phyloP scores from a whole-genome alignment of 2,888 invertebrate species.

The Pteria penguin region DNA sequence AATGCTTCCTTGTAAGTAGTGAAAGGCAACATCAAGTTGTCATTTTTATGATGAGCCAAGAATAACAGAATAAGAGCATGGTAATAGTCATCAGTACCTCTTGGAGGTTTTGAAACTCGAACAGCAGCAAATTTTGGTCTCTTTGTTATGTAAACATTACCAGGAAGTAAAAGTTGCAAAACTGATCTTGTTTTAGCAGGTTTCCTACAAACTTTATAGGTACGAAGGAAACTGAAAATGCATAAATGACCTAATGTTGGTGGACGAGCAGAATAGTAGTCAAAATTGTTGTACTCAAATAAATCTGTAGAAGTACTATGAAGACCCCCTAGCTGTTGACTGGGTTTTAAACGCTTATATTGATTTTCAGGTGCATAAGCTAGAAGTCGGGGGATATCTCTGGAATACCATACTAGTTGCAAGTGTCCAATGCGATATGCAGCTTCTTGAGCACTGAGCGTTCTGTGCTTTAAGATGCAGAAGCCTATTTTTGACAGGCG shows the following conservation, averaged over 20 bases:
- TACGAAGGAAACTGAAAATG: slow-evolving; percentile 7
- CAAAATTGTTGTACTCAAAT: slow-evolving; percentile 18
- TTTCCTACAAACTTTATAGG: background rate
- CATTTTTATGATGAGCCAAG: slow-evolving; percentile 1
- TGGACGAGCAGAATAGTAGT: slow-evolving; percentile 14
- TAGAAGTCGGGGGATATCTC: slow-evolving; percentile 7
- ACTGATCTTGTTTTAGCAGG: background rate
- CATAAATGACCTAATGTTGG: background rate
- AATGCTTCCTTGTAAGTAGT: slow-evolving; percentile 5
- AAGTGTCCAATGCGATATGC: slow-evolving; percentile 27
- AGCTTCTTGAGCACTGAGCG: slow-evolving; percentile 22
- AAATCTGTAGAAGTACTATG: slow-evolving; percentile 8
- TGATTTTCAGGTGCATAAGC: slow-evolving; percentile 20
- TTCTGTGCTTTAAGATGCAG: slow-evolving; percentile 27
- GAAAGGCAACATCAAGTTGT: slow-evolving; percentile 1
- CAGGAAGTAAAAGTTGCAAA: background rate
- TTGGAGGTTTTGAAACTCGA: slow-evolving; percentile 1
- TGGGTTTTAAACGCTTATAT: slow-evolving; percentile 13
- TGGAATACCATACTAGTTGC: slow-evolving; percentile 16
- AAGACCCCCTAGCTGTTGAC: background rate
- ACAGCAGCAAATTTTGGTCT: slow-evolving; percentile 4
- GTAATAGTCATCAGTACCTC: slow-evolving; percentile 20
- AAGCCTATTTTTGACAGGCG: slow-evolving; percentile 7
- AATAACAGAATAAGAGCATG: slow-evolving; percentile 8
- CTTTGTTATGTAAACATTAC: background rate